These are phyloP conservation scores for Mus minutoides DNA, from an alignment of 2,797 vertebrate genomes.

Conservation along the genomic window DNA sequence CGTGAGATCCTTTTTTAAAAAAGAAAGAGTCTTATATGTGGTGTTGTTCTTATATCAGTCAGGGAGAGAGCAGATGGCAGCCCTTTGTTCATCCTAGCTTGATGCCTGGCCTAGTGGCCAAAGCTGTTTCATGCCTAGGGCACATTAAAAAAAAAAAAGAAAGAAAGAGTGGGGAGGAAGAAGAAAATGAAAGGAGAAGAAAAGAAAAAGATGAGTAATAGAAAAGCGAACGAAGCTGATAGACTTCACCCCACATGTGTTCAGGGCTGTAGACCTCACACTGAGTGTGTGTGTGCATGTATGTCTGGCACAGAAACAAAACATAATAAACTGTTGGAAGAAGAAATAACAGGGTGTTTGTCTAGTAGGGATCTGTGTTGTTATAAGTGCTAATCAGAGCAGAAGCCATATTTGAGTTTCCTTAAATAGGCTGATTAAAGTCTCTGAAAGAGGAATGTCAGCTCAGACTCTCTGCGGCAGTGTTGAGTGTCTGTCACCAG, in stretches of 20 bases:
- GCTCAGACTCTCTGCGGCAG: slow-evolving; percentile 47
- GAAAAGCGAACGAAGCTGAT: background rate
- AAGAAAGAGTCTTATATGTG: too few species aligned
- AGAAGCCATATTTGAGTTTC: slow-evolving; percentile 49
- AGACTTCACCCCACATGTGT: background rate
- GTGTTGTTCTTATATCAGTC: too few species aligned
- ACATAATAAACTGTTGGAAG: slow-evolving; percentile 1
- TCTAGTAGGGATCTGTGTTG: slow-evolving; percentile 1
- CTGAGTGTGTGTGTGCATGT: background rate
- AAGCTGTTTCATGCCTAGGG: too few species aligned
- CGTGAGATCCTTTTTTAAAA: background rate
- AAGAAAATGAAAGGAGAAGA: background rate
- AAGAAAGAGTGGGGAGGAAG: background rate
- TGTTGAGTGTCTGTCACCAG: slow-evolving; percentile 49
- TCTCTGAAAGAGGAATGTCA: slow-evolving; percentile 7
- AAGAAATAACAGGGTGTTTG: slow-evolving; percentile 52
- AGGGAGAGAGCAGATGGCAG: too few species aligned
- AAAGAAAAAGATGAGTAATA: too few species aligned
- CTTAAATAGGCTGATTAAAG: slow-evolving; percentile 54
- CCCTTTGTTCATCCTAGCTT: too few species aligned
- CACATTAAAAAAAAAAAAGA: too few species aligned
- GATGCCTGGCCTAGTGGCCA: too few species aligned
- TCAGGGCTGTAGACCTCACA: background rate
- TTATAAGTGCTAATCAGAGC: slow-evolving; percentile 21
- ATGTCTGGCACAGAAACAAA: background rate